Conservation (phyloP, 2,888 invertebrate species). For the Noctua janthe region DNA sequence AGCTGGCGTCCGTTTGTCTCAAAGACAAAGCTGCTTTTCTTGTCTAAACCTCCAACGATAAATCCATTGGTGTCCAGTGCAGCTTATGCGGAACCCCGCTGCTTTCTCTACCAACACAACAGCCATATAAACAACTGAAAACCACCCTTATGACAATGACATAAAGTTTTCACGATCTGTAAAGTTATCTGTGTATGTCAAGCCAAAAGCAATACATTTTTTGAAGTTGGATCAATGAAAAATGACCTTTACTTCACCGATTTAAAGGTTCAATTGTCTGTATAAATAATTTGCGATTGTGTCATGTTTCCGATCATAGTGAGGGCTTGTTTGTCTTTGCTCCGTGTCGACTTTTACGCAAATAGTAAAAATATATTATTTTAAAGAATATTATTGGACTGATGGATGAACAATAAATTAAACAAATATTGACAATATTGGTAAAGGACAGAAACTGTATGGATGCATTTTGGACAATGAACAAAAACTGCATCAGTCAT, state of each 20-base stretch:
- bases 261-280: slow-evolving; percentile 50
- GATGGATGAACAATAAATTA: background rate
- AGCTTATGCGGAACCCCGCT: slow-evolving; percentile 77
- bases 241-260: slow-evolving; percentile 43
- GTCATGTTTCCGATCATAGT: slow-evolving; percentile 65
- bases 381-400: slow-evolving; percentile 23
- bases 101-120: slow-evolving; percentile 63
- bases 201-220: slow-evolving; percentile 58
- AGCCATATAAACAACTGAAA: slow-evolving; percentile 35
- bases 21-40: slow-evolving; percentile 85
- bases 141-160: slow-evolving; percentile 19
- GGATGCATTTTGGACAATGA: background rate
- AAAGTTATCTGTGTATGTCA: slow-evolving; percentile 54
- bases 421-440: background rate
- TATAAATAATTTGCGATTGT: slow-evolving; percentile 52
- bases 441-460: background rate
- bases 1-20: slow-evolving; percentile 80
- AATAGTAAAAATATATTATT: slow-evolving; percentile 64
- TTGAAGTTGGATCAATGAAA: slow-evolving; percentile 50
- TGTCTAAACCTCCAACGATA: slow-evolving; percentile 85
- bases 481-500: background rate
- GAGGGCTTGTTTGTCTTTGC: slow-evolving; percentile 69
- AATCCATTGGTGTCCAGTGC: slow-evolving; percentile 86
- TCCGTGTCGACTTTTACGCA: slow-evolving; percentile 67
- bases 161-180: slow-evolving; percentile 27